Percentiles rank a stretch among this genome's conserved stretches.
Evolutionary conservation across 2,888 invertebrate genomes (phyloP).

Genomic region (Heterodera filipjevi): DNA sequence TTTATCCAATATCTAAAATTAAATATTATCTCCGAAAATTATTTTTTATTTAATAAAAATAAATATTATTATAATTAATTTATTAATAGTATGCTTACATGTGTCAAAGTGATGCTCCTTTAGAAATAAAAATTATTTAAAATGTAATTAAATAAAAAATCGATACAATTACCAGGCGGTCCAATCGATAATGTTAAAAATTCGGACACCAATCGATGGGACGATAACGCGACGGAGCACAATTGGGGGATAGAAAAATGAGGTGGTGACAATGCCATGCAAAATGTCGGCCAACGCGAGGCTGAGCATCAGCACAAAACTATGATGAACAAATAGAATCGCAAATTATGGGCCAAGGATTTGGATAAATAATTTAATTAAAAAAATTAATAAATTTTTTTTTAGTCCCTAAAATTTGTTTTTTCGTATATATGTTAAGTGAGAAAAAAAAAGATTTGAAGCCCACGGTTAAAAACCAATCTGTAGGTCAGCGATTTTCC

Average conservation of each 20-base stretch:
- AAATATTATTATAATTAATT: constrained; percentile 1
- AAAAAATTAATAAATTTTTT: too few relatives aligned
- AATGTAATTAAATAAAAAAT: too few relatives aligned
- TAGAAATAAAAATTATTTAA: neutral
- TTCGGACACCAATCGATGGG: constrained; percentile 53
- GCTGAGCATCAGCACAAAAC: constrained; percentile 62
- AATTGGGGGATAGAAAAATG: constrained; percentile 63
- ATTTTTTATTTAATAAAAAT: neutral
- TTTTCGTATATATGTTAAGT: too few relatives aligned
- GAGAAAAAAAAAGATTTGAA: too few relatives aligned
- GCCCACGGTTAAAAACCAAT: too few relatives aligned
- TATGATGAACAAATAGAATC: constrained; percentile 41
- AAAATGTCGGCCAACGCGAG: constrained; percentile 63
- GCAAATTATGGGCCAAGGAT: too few relatives aligned
- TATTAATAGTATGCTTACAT: neutral
- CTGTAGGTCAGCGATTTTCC: too few relatives aligned
- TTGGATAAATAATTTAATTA: too few relatives aligned
- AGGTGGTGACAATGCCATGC: constrained; percentile 60
- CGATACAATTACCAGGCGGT: constrained; percentile 57
- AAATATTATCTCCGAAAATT: too few relatives aligned
- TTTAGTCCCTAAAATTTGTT: too few relatives aligned
- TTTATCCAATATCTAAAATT: too few relatives aligned
- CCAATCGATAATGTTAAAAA: constrained; percentile 65
- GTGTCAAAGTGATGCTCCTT: constrained; percentile 60
- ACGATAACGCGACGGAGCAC: constrained; percentile 52